Evolutionary conservation across 2,888 invertebrate genomes (phyloP), one percentile per base, ranked within the genome.

Genomic region (Candidula unifasciata): DNA sequence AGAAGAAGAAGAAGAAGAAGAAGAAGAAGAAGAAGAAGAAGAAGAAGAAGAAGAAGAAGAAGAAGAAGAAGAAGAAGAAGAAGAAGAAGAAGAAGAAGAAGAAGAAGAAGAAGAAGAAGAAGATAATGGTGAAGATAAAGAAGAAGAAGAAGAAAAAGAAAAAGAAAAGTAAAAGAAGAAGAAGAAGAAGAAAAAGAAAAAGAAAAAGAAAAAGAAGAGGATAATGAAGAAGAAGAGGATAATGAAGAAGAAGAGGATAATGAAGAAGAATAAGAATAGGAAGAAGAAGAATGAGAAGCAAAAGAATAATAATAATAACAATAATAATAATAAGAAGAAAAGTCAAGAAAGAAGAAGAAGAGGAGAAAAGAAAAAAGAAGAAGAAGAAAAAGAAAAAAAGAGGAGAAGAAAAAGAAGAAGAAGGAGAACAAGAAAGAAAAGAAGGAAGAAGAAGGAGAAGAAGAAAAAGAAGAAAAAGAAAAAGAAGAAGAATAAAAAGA

Each of bases 101-200:
- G 60, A 60, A 24, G 18, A n/a, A 60, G 60, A 24, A n/a, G n/a
- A 24, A 24, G 60, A 60, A 24, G 18, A n/a, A 60, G 18, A 24
- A n/a, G n/a, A 24, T 8, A 18, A 60, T 8, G 44, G 10, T 6
- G 44, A 44, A 44, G 44, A 44, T 18, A 30, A 77, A 52, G 54
- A 35, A 54, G 33, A 30, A 57, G 60, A 71, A 21, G 73, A 27
- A 44, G 30, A 30, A 54, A 24, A 35, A 33, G 27, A 52, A 52
- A 24, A 52, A 52, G 13, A 60, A 3, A 60, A 60, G 71, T 33
- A 44, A 35, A 44, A 64, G 24, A 35, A 37, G 64, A 66, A 35
- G 69, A 35, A 57, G 52, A 57, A 33, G 21, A 57, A 57, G 57
- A 57, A 71, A 52, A 79, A 78, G 83, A 54, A 52, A 24, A 35